A percentile compares a stretch with the other conserved stretches of the same genome.
phyloP scores from a whole-genome alignment of 2,888 invertebrate species.

The Artemia sinica region DNA sequence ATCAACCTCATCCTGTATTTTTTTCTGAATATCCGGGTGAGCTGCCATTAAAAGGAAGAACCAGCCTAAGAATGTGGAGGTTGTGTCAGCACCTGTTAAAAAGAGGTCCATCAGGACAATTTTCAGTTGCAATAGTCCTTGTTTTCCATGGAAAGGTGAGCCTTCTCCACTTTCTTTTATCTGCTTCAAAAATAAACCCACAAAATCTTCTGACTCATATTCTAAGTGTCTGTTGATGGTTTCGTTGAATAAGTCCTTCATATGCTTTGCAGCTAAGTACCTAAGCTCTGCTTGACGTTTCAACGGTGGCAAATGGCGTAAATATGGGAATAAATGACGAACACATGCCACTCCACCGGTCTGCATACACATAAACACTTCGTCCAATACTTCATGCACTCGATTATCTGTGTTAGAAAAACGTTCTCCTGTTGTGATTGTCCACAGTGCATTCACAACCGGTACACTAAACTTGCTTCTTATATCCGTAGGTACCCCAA shows the following conservation, averaged over 20 bases:
- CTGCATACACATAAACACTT: slow-evolving; percentile 23
- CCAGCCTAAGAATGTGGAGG: background rate
- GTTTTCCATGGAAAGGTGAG: slow-evolving; percentile 14
- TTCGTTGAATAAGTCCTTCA: background rate
- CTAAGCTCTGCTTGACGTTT: background rate
- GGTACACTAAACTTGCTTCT: slow-evolving; percentile 24
- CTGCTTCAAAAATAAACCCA: slow-evolving; percentile 1
- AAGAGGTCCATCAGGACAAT: slow-evolving; percentile 9
- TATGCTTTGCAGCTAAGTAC: background rate
- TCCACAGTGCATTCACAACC: slow-evolving; percentile 25
- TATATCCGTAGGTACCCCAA: slow-evolving; percentile 22
- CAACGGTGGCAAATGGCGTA: background rate
- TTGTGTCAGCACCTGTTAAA: background rate
- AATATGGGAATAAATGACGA: too few relatives aligned
- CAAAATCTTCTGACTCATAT: background rate
- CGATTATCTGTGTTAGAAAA: slow-evolving; percentile 25
- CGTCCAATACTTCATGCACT: slow-evolving; percentile 24
- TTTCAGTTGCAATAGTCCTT: background rate
- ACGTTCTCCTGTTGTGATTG: slow-evolving; percentile 24
- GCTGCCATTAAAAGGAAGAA: background rate
- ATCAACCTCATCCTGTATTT: slow-evolving; percentile 1
- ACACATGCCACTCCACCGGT: slow-evolving; percentile 1
- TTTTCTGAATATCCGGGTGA: background rate
- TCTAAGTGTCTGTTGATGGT: background rate
- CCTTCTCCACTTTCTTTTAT: background rate